Evolutionary conservation across 2,888 invertebrate species (phyloP), one percentile per base, ranked within the genome.

Genomic region (Aradus depressus): DNA sequence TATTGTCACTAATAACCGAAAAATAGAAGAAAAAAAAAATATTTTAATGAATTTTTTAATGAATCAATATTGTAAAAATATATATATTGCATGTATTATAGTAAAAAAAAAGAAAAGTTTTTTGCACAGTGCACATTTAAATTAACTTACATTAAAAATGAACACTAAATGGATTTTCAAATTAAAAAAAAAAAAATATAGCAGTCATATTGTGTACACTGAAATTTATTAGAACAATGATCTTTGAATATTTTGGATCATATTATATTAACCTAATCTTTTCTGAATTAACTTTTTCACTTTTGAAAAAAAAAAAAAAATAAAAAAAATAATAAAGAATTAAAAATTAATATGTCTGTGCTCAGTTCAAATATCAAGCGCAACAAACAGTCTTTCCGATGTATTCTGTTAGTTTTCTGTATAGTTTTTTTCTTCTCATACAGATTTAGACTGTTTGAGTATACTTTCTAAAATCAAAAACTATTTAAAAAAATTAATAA

Each of bases 351-450:
- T n/a, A n/a, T 53, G 51, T 53, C 49, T 53, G 53, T 51, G 51
- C 56, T 56, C 56, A 56, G 56, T 56, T 56, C 56, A 56, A 53
- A 50, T 56, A 56, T 56, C 51, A 53, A 56, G 56, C 53, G 51
- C 51, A 56, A 56, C 56, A 55, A 52, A 50, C 50, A 45, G 56
- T 56, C 56, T 56, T 56, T 56, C 56, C 51, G 48, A 50, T 55
- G 42, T 52, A 55, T 55, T 55, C 44, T 52, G 52, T 52, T 55
- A 50, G 50, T 39, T 8, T 14, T 32, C 34, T 50, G 43, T 50
- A 37, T 44, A 44, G 43, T 43, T 26, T 23, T 43, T 44, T 22
- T 8, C 8, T 44, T 44, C 44, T 47, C 28, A 16, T 47, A 47
- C 51, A 51, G 37, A 25, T 52, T 50, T 52, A 52, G 55, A 25